Evolutionary conservation across 2,113 vertebrate genomes (phyloP).

Genomic region (Pedionomus torquatus): DNA sequence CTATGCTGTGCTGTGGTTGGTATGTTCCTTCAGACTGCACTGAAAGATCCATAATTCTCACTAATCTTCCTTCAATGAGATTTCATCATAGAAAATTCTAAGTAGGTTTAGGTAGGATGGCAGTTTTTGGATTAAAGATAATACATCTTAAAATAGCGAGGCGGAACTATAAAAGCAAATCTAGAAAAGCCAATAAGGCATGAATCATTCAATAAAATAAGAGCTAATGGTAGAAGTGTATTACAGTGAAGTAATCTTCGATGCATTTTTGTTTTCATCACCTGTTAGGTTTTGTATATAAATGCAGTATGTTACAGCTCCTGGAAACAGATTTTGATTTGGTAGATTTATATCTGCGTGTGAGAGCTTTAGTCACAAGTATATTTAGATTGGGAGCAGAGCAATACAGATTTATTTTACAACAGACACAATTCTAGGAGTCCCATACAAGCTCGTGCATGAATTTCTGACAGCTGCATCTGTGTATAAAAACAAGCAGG

Average conservation of each 20-base stretch:
- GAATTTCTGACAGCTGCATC: constrained; percentile 34
- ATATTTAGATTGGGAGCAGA: constrained; percentile 24
- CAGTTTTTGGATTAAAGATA: constrained; percentile 24
- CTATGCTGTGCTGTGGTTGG: background rate
- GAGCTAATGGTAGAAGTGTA: background rate
- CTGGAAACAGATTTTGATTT: constrained; percentile 9
- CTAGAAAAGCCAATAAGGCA: background rate
- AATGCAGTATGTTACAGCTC: background rate
- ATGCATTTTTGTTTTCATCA: background rate
- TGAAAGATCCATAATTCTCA: background rate
- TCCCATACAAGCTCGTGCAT: background rate
- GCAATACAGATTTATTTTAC: constrained; percentile 11
- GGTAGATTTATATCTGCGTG: background rate
- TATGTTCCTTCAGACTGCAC: background rate
- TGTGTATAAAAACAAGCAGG: constrained; percentile 14
- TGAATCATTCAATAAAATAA: background rate
- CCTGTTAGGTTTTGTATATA: background rate
- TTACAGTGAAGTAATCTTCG: background rate
- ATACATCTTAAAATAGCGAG: background rate
- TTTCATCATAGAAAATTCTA: background rate
- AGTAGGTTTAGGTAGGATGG: background rate
- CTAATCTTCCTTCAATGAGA: constrained; percentile 9
- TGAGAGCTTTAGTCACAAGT: constrained; percentile 4
- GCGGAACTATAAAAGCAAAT: background rate
- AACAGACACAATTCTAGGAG: background rate